Evolutionary conservation across 2,113 vertebrate species (phyloP), one percentile per base, ranked within the genome.

Genomic region (Colinus virginianus): DNA sequence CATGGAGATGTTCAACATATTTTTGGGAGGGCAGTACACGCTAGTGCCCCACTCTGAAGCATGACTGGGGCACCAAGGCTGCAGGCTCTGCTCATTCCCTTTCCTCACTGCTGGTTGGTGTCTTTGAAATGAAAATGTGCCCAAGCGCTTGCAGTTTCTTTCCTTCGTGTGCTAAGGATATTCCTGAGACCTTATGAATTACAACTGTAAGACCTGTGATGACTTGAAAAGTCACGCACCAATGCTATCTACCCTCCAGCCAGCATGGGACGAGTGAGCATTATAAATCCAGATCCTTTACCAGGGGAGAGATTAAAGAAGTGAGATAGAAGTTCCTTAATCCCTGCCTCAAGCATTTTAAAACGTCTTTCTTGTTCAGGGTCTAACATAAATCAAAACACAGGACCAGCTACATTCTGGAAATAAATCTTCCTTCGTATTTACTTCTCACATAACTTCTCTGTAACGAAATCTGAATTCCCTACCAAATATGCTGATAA

Each of bases 221-320:
- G 81, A 94, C 94, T 94, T 95, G 96, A 96, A 94, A 93, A 80
- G 82, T 85, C 89, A 83, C 3, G 43, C 87, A 80, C 38, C 75
- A 28, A 5, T 75, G 85, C 64, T 94, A 43, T 86, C 82, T 79
- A 46, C 85, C 96, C 95, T 94, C 85, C 90, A 91, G 96, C 82
- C 89, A 95, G 34, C 67, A 87, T 13, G 64, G 82, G 78, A 94
- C 6, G 4, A 94, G 48, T 90, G 91, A 92, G 91, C 90, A 63
- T 92, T 92, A 92, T 93, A 94, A 96, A 96, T 96, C 68, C 84
- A 94, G 75, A 87, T 89, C 91, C 81, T 89, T 80, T 90, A 92
- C 51, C 46, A 34, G 30, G 67, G 64, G 38, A 84, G 71, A 87
- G 84, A 96, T 94, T 96, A 96, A 94, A 96, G 77, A 88, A 80